Percentiles rank a stretch among this genome's conserved stretches.
Evolutionary conservation across 2,797 vertebrate genomes (phyloP).

Genomic region (Sylvia borin): DNA sequence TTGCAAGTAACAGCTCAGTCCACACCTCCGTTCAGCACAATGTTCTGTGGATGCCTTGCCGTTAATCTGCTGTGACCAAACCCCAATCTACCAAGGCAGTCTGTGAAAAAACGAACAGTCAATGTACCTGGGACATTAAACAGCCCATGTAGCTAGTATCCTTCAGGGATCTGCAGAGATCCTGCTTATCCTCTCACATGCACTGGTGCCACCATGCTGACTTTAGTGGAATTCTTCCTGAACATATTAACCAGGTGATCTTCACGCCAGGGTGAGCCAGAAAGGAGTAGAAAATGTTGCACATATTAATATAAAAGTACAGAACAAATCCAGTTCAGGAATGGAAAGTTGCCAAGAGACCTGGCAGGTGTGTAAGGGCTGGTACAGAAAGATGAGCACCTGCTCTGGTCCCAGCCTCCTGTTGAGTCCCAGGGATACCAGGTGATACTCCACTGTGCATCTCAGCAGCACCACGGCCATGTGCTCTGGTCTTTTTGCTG

Average conservation of each 20-base stretch:
- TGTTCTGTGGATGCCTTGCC: constrained; percentile 26
- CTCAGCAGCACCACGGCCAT: background rate
- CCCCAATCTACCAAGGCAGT: background rate
- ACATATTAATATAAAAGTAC: background rate
- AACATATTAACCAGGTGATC: background rate
- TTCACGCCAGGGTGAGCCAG: background rate
- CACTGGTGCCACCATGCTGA: background rate
- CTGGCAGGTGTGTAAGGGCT: background rate
- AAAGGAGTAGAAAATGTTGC: background rate
- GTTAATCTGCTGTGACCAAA: background rate
- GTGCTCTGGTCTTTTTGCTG: background rate
- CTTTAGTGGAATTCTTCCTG: background rate
- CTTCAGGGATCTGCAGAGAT: background rate
- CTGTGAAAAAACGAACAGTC: background rate
- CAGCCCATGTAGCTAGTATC: background rate
- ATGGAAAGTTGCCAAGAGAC: background rate
- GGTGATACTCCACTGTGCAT: background rate
- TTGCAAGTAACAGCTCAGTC: constrained; percentile 36
- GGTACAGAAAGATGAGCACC: background rate
- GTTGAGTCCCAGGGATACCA: background rate
- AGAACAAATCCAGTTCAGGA: background rate
- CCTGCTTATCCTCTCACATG: background rate
- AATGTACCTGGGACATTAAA: background rate
- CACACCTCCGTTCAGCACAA: background rate
- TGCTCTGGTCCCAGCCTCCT: background rate